These are phyloP conservation scores for Nomada fucata DNA, from an alignment of 2,888 invertebrate species.

Conservation along the genomic window DNA sequence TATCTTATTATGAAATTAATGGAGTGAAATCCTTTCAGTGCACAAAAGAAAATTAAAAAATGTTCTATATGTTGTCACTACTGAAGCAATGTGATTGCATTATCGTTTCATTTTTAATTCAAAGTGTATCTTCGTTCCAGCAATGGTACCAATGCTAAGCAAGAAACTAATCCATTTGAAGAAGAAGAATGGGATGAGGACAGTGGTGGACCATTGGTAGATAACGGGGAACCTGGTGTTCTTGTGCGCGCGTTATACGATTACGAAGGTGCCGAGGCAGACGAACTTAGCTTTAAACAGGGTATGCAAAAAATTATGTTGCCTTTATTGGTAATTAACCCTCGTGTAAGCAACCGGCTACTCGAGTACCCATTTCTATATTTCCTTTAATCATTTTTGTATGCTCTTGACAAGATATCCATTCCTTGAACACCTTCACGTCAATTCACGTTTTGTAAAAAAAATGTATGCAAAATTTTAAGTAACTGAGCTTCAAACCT, in stretches of 20 bases:
- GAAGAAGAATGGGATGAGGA: constrained; percentile 91
- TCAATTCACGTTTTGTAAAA: no score
- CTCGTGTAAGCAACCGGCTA: no score
- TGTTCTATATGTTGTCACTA: neutral
- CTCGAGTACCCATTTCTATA: neutral
- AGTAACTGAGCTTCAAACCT: no score
- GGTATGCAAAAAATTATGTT: constrained; percentile 86
- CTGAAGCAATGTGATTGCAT: neutral
- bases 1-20: no score
- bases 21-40: neutral
- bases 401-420: neutral
- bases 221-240: constrained; percentile 96
- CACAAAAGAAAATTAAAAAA: neutral
- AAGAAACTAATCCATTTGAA: constrained; percentile 93
- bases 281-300: constrained; percentile 98
- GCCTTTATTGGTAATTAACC: neutral
- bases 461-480: no score
- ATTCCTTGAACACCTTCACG: no score
- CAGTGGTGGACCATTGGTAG: constrained; percentile 91
- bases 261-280: constrained; percentile 98
- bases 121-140: constrained; percentile 80
- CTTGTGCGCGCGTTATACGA: constrained; percentile 98
- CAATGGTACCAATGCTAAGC: constrained; percentile 87
- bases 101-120: neutral
- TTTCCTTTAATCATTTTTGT: neutral